A percentile compares a stretch with the other conserved stretches of the same genome.
These are phyloP conservation scores for Lepetodrilus schrolli DNA, from an alignment of 2,888 invertebrate genomes.

Conservation along the genomic window DNA sequence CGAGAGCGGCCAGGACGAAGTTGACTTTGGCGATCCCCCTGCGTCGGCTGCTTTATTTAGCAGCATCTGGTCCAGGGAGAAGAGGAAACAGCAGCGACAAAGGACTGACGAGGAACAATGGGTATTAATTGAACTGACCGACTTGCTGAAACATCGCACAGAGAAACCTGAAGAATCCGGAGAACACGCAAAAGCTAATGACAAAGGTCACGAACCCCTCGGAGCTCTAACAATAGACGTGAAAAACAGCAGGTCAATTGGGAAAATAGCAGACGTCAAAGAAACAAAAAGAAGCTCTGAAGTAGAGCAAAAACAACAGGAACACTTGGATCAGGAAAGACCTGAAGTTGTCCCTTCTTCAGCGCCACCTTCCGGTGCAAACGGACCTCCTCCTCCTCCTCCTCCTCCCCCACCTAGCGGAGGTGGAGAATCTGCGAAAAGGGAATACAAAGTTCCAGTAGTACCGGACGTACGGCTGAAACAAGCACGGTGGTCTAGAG, in stretches of 20 bases:
- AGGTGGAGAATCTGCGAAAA: not conserved
- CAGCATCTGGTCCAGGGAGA: not conserved
- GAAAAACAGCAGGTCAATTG: not conserved
- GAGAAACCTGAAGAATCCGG: not conserved
- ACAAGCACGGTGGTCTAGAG: slow-evolving; percentile 56
- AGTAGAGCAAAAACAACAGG: not conserved
- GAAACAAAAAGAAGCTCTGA: not conserved
- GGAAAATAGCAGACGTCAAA: not conserved
- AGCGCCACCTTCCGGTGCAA: not conserved
- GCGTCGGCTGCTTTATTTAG: not conserved
- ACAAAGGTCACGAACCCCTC: not conserved
- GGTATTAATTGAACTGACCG: not conserved
- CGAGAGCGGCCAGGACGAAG: not conserved
- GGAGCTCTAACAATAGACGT: not conserved
- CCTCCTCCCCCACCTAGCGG: slow-evolving; percentile 30
- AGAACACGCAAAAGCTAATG: not conserved
- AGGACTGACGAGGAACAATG: not conserved
- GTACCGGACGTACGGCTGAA: slow-evolving; percentile 43
- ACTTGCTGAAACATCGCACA: not conserved
- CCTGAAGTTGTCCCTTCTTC: no score
- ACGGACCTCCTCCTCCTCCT: not conserved
- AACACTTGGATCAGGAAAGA: not conserved
- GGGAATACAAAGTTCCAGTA: not conserved
- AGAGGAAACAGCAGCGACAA: not conserved
- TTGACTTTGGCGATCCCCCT: not conserved